Base-by-base conservation (phyloP, 1,140 invertebrate species). In the Brachionus rubens region DNA sequence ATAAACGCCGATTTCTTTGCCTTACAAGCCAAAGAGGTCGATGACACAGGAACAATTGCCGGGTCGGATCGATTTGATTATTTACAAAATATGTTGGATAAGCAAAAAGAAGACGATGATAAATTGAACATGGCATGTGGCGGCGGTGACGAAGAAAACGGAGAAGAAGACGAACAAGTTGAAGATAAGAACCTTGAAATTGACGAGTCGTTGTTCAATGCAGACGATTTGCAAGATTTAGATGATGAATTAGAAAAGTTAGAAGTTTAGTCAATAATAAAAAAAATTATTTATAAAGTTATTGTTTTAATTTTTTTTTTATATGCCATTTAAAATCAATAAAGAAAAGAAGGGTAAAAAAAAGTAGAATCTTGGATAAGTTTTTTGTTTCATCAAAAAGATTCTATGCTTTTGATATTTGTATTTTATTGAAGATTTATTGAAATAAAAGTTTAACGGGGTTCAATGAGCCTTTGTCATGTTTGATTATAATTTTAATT, bases 181-280 rank as follows among this genome's bases (percentile, higher is more conserved):
- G 30, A 33, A 56, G 30, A 28, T 19, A 33, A 56, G 21, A 56
- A 28, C 21, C 3, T 56, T 3, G 52, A 72, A 72, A 54, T 72
- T 21, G 68, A 72, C 21, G 68, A 72, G 19, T 72, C 68, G 2
- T 24, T 72, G n/a, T 72, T 72, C n/a, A 72, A 72, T 50, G 43
- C 30, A 14, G 65, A 70, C 7, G 65, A 70, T 24, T 33, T 70
- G 9, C 43, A 47, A 28, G 68, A 72, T 50, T 50, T 72, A 24
- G 46, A 72, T 36, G 68, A 72, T 14, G 68, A 72, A 30, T 48
- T 72, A 50, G 68, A 72, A 54, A 54, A 72, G 9, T 46, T 72
- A 9, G 68, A 72, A 9, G 30, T 59, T 36, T 59, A 59, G 54
- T 21, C 36, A 59, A 59, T 36, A 19, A 33, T 16, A 16, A 59